A percentile compares a stretch with the other conserved stretches of the same genome.
phyloP scores from a whole-genome alignment of 2,888 invertebrate genomes.

The Caradrina kadenii region DNA sequence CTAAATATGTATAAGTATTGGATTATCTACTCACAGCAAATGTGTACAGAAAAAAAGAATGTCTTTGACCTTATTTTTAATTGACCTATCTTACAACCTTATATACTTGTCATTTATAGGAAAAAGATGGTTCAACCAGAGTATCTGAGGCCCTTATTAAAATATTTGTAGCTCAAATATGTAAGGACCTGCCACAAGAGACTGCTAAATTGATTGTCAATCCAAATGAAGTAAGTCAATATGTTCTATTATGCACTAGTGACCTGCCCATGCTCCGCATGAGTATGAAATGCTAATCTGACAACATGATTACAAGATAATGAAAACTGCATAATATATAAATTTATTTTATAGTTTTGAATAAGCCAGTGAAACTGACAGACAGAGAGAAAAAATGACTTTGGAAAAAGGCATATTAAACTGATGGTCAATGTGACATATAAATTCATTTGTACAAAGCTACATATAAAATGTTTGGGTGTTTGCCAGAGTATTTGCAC shows the following conservation, averaged over 20 bases:
- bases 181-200: constrained; percentile 88
- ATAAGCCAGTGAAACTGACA: no score
- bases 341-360: no score
- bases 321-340: no score
- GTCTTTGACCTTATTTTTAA: no score
- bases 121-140: constrained; percentile 86
- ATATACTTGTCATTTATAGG: constrained; percentile 76
- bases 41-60: no score
- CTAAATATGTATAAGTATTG: no score
- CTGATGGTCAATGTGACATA: constrained; percentile 5
- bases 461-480: constrained; percentile 20
- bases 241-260: not conserved
- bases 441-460: constrained; percentile 3
- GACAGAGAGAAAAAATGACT: no score
- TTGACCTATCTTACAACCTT: no score
- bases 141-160: constrained; percentile 92
- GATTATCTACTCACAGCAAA: no score
- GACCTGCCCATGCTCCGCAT: no score
- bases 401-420: not conserved
- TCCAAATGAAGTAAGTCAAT: constrained; percentile 91
- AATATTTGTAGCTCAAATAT: constrained; percentile 91
- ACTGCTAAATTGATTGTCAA: constrained; percentile 90
- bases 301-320: no score
- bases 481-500: constrained; percentile 27
- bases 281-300: no score